Conservation (phyloP, 2,113 vertebrate genomes). For the Scortum barcoo region DNA sequence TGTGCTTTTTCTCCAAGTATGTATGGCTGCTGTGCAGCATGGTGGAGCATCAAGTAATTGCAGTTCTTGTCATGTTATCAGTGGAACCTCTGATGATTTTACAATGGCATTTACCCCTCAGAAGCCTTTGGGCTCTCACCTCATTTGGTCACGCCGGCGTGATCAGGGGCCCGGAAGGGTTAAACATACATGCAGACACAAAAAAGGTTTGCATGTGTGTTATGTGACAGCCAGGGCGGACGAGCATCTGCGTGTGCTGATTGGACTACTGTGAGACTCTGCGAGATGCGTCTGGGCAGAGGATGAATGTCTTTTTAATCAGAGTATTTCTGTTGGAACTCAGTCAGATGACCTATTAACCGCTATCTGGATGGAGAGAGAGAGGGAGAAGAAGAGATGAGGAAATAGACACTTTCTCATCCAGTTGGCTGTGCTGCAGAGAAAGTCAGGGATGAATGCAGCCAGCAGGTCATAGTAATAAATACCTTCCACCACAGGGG, state of each 20-base stretch:
- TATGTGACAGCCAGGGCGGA: constrained; percentile 36
- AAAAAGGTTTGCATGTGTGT: constrained; percentile 4
- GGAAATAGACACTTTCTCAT: constrained; percentile 64
- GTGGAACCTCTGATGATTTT: constrained; percentile 13
- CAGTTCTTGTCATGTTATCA: not conserved
- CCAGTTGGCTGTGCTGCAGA: constrained; percentile 52
- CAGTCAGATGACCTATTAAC: constrained; percentile 68
- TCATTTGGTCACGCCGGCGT: too few species aligned
- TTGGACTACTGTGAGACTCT: constrained; percentile 53
- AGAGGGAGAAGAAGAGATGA: constrained; percentile 54
- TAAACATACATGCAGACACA: not conserved
- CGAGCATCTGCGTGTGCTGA: constrained; percentile 18
- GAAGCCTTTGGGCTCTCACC: too few species aligned
- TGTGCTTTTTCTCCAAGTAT: not conserved
- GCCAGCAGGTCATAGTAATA: constrained; percentile 65
- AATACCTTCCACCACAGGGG: constrained; percentile 53
- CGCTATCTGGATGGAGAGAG: constrained; percentile 50
- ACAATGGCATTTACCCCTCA: constrained; percentile 30
- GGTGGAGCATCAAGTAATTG: not conserved
- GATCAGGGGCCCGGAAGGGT: too few species aligned
- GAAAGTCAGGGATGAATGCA: constrained; percentile 42
- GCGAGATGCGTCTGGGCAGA: constrained; percentile 52
- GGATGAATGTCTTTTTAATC: constrained; percentile 75
- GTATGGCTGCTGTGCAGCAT: not conserved
- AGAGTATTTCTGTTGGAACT: constrained; percentile 76